phyloP scores from a whole-genome alignment of 2,888 invertebrate genomes.

The Syrista parreyssii region DNA sequence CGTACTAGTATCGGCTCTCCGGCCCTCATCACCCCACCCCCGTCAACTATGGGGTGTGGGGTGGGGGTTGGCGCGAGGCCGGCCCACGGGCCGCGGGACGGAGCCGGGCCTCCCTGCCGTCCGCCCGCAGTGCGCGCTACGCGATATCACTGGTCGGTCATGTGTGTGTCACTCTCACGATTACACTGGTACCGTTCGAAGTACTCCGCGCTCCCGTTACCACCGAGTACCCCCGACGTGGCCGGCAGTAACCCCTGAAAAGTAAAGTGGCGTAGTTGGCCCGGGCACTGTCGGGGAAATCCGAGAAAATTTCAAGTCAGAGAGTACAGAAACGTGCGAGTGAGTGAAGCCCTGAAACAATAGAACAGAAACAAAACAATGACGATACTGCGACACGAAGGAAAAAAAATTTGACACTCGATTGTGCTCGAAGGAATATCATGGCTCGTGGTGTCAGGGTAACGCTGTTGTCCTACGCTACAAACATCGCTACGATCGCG shows the following conservation, averaged over 20 bases:
- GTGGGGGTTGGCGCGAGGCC: conserved; percentile 18
- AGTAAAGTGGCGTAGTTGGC: background rate
- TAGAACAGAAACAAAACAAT: background rate
- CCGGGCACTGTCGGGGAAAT: background rate
- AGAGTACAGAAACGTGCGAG: background rate
- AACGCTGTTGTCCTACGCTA: background rate
- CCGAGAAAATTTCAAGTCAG: background rate
- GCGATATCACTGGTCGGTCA: conserved; percentile 63
- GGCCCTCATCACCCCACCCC: conserved; percentile 18
- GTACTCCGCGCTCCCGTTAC: conserved; percentile 35
- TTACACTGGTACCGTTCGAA: conserved; percentile 45
- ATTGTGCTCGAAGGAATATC: background rate
- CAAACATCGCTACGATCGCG: background rate
- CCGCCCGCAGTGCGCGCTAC: conserved; percentile 63
- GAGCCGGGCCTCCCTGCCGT: conserved; percentile 52
- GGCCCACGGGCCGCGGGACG: conserved; percentile 48
- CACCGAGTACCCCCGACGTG: conserved; percentile 18
- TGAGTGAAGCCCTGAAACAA: background rate
- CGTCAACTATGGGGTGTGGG: conserved; percentile 13
- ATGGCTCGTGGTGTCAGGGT: background rate
- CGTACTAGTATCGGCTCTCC: conserved; percentile 12
- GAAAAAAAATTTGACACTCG: background rate
- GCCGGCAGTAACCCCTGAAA: background rate
- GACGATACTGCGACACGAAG: background rate
- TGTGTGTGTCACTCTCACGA: conserved; percentile 56